Base-by-base conservation (phyloP, 2,797 vertebrate genomes). In the Percopsis omiscomaycus region DNA sequence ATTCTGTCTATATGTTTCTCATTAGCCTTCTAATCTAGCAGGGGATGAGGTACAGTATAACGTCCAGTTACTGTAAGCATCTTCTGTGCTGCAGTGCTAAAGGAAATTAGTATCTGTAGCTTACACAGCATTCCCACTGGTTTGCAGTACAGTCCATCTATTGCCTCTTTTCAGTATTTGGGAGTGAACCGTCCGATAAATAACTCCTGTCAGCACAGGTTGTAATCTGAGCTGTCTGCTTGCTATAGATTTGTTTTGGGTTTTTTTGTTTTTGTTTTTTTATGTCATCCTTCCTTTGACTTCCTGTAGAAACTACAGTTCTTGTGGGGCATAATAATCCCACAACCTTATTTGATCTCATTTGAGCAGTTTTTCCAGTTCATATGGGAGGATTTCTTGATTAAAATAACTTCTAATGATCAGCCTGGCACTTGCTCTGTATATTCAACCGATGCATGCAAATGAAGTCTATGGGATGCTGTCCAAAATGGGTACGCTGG, bases 21-120 rank as follows among this genome's bases (percentile, higher is more conserved):
- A 83, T 89, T 87, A 84, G 84, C 66, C 85, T 88, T 86, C 86
- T 73, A 61, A 77, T 72, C 66, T 47, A 48, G 80, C 22, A 66
- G 44, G 59, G 67, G 68, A 51, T 12, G 59, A n/a, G 2, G 71
- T 73, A 63, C 77, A 22, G 22, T 59, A 75, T 84, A 81, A 86
- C 83, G 84, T 83, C 78, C 72, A 76, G 82, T 76, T 84, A 79
- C 80, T 84, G 80, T 80, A 59, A 8, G 84, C 78, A 74, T 73
- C 77, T 72, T 47, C 32, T 61, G 30, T 61, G 73, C 65, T 83
- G 84, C 81, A 80, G 78, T 68, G 68, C 56, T 54, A 71, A 45
- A 60, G 46, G 59, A 59, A 44, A 58, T 52, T n/a, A 1, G 67
- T 60, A 72, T 78, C 69, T 74, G 66, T 66, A 73, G 73, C 51